Evolutionary conservation across 2,113 vertebrate species (phyloP), one percentile per base, ranked within the genome.

Genomic region (Pampusana beccarii): DNA sequence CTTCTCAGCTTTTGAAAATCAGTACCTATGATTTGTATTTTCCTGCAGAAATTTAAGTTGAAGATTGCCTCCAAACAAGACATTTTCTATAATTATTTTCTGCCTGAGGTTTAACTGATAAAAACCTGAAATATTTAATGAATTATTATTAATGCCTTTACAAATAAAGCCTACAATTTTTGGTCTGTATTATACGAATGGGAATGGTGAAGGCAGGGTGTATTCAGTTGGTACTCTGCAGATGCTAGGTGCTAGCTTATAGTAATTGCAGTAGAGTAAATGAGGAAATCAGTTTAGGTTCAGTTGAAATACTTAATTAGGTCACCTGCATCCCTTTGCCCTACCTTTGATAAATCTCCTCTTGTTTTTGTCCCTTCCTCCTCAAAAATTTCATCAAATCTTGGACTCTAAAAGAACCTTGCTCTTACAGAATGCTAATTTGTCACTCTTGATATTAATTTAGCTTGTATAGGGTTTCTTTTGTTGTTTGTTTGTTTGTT

Each of bases 221-320:
- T 57, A 51, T 82, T 85, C 20, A 54, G 1, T 29, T 88, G 54
- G 12, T 70, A n/a, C 29, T 64, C 48, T 67, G n/a, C 7, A 84
- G 40, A 89, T 66, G 24, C 38, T 62, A 56, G 2, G 2, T 61
- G 23, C 8, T 56, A 65, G 3, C 21, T 92, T 64, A 42, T 5
- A 61, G 29, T 48, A 79, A 74, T 58, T 88, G 17, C 44, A 84
- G 42, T 53, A 83, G 16, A 56, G 42, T 81, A 87, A 80, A 69
- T 96, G 67, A 93, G 87, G 70, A 93, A 96, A 96, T 65, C 33
- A 61, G 26, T 82, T 87, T 80, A 88, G 53, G 69, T 93, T 94
- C 74, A 54, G 16, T 38, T 90, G 51, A 64, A 92, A 94, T 92
- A 95, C 62, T 80, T 93, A 65, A 80, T 80, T 88, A 60, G 16